These are phyloP conservation scores for Archaeoteleia sp. DNA, from an alignment of 2,888 invertebrate genomes.

Conservation along the genomic window DNA sequence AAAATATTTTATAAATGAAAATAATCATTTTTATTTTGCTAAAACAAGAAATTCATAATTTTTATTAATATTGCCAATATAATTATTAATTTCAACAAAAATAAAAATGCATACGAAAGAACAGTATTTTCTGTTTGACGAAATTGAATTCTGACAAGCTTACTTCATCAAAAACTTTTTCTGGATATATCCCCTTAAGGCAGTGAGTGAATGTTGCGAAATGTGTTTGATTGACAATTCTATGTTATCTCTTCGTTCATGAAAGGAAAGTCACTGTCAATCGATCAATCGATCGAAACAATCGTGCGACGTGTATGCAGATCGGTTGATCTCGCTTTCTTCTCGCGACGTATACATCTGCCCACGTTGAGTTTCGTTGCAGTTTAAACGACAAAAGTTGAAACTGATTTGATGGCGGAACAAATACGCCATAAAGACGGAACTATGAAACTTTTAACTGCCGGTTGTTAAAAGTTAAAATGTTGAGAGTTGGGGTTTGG, in stretches of 20 bases:
- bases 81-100: too few relatives aligned
- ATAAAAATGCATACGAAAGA: too few relatives aligned
- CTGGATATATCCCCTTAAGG: too few relatives aligned
- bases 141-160: too few relatives aligned
- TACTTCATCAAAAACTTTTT: too few relatives aligned
- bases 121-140: too few relatives aligned
- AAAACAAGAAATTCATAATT: too few relatives aligned
- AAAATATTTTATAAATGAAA: too few relatives aligned
- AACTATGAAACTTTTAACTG: slow-evolving; percentile 61
- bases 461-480: slow-evolving; percentile 58
- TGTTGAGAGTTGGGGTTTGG: slow-evolving; percentile 23
- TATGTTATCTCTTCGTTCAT: slow-evolving; percentile 4
- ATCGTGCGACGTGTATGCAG: too few relatives aligned
- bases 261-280: slow-evolving; percentile 12
- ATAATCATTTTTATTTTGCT: too few relatives aligned
- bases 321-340: background rate
- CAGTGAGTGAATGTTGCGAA: background rate
- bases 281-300: background rate
- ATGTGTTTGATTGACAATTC: slow-evolving; percentile 10
- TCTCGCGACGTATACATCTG: background rate
- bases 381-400: slow-evolving; percentile 58
- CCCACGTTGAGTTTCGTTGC: slow-evolving; percentile 7
- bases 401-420: slow-evolving; percentile 58
- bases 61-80: too few relatives aligned
- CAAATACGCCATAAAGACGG: slow-evolving; percentile 58